phyloP scores from a whole-genome alignment of 2,113 vertebrate species.

The Serinus canaria region DNA sequence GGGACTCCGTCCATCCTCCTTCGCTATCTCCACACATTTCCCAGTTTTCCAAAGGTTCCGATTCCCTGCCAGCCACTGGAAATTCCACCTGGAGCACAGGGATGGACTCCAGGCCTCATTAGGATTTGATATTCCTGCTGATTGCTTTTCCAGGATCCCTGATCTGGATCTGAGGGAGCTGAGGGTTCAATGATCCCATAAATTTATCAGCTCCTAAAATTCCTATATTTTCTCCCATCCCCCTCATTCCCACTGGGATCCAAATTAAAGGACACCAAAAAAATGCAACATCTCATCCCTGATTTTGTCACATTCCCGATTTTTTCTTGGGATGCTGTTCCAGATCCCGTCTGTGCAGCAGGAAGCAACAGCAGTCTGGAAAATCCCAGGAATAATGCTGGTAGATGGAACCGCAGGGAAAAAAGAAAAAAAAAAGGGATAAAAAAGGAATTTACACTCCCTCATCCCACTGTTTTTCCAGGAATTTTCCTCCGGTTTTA shows the following conservation, averaged over 20 bases:
- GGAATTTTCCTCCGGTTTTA: neutral
- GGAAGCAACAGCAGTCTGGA: neutral
- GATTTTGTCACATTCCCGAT: neutral
- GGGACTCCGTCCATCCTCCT: rapidly evolving
- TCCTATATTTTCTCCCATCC: neutral
- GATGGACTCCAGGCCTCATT: neutral
- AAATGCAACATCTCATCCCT: rapidly evolving
- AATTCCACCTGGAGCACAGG: neutral
- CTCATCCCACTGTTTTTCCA: neutral
- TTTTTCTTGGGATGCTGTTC: neutral
- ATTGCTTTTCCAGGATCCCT: neutral
- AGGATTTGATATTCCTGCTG: neutral
- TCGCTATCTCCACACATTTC: neutral
- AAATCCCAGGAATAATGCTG: neutral
- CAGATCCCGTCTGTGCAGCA: neutral
- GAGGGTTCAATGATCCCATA: slow-evolving; percentile 76
- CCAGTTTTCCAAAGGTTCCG: neutral
- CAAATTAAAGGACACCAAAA: neutral
- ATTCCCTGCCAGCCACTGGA: neutral
- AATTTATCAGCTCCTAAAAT: slow-evolving; percentile 51
- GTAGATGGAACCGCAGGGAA: neutral
- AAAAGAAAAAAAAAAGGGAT: too few species aligned
- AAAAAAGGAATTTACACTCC: neutral
- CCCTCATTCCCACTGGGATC: neutral
- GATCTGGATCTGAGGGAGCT: neutral